Evolutionary conservation across 2,113 vertebrate genomes (phyloP).

Genomic region (Barbus barbus): DNA sequence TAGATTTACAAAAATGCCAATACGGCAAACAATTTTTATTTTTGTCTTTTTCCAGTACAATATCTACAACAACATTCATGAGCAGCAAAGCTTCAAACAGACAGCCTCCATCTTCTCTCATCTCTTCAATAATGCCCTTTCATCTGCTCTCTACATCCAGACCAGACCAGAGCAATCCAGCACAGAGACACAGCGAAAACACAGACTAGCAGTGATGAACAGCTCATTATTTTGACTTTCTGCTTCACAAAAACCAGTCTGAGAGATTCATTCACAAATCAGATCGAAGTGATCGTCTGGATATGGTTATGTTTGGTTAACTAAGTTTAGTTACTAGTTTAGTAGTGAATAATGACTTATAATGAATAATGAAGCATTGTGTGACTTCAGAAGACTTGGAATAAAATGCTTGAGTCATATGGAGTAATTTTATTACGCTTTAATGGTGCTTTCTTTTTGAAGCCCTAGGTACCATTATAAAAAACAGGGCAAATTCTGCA

Average conservation of each 20-base stretch:
- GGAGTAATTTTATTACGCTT: background rate
- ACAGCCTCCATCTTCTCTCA: conserved; percentile 5
- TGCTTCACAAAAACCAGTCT: background rate
- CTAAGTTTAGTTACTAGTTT: background rate
- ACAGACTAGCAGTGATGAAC: background rate
- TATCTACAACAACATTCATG: conserved; percentile 29
- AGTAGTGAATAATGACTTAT: background rate
- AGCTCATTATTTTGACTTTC: background rate
- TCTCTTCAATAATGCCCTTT: conserved; percentile 63
- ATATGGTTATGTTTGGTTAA: background rate
- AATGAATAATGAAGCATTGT: background rate
- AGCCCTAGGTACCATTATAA: background rate
- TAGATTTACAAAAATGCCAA: background rate
- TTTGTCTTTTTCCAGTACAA: too few species aligned
- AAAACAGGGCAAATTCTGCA: too few species aligned
- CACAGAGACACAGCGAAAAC: background rate
- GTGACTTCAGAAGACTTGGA: background rate
- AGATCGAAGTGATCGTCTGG: background rate
- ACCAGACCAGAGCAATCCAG: conserved; percentile 14
- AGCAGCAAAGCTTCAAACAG: conserved; percentile 64
- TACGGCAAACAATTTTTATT: too few species aligned
- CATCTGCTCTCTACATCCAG: conserved; percentile 38
- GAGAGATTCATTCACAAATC: background rate
- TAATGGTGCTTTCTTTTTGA: background rate
- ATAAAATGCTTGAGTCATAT: background rate